Evolutionary conservation across 2,113 vertebrate species (phyloP).

Genomic region (Stegostoma tigrinum): DNA sequence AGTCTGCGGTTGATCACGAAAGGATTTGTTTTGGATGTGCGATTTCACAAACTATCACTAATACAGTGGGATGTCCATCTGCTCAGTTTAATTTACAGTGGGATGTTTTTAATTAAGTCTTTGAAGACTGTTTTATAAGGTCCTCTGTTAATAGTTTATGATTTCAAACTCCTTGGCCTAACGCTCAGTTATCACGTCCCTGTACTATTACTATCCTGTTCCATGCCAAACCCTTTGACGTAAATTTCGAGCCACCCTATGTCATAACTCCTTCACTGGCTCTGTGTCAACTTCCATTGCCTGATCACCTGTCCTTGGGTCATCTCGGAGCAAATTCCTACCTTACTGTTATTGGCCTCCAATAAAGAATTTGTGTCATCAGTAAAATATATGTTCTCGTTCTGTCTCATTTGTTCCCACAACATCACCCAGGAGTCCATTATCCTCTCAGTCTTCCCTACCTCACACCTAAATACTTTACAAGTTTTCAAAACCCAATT

Average conservation of each 20-base stretch:
- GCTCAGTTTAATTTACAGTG: too few species aligned
- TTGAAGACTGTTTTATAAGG: too few species aligned
- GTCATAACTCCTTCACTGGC: neutral
- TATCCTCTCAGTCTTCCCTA: neutral
- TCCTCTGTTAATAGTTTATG: neutral
- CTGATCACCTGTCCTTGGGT: neutral
- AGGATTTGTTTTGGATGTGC: too few species aligned
- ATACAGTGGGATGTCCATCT: too few species aligned
- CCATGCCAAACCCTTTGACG: neutral
- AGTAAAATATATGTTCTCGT: neutral
- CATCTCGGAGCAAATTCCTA: neutral
- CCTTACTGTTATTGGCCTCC: neutral
- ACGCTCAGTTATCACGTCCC: neutral
- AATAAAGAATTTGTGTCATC: neutral
- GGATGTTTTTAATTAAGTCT: too few species aligned
- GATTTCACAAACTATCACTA: too few species aligned
- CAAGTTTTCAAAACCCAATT: neutral
- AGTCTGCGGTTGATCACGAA: too few species aligned
- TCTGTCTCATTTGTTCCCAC: neutral
- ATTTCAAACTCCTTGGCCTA: neutral
- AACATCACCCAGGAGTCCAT: neutral
- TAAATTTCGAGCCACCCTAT: neutral
- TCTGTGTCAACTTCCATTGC: neutral
- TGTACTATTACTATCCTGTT: neutral
- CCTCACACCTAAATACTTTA: neutral